A percentile compares a stretch with the other conserved stretches of the same genome.
Conservation (phyloP, 92 coral and sea anemone genomes). For the Meandrina meandrites region DNA sequence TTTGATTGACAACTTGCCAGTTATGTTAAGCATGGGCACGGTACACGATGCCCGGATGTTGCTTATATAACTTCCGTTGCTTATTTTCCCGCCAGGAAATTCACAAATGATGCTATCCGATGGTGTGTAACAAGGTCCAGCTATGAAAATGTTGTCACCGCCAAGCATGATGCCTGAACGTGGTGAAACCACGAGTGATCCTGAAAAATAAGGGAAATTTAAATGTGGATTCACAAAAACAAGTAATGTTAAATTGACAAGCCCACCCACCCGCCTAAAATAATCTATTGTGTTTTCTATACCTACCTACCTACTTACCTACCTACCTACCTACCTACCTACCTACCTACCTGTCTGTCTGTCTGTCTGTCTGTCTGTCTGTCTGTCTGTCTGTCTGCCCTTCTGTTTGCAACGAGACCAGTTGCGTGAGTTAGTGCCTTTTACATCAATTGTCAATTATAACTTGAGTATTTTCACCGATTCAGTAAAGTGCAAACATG, state of each 20-base stretch:
- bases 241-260: too few relatives aligned
- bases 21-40: constrained; percentile 65
- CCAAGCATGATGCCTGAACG: constrained; percentile 75
- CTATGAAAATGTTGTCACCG: constrained; percentile 60
- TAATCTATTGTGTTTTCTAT: too few relatives aligned
- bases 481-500: too few relatives aligned
- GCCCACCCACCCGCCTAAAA: neutral
- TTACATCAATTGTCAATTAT: too few relatives aligned
- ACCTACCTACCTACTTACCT: neutral
- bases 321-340: constrained; percentile 1
- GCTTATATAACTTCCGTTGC: constrained; percentile 52
- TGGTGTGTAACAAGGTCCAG: constrained; percentile 79
- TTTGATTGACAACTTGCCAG: constrained; percentile 65
- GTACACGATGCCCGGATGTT: constrained; percentile 63
- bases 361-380: too few relatives aligned
- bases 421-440: too few relatives aligned
- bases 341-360: neutral
- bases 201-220: neutral
- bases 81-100: constrained; percentile 47
- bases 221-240: neutral
- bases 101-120: constrained; percentile 58
- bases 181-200: constrained; percentile 47
- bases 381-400: neutral
- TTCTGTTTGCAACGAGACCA: too few relatives aligned
- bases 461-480: too few relatives aligned